Evolutionary conservation across 1,140 invertebrate genomes (phyloP).

Genomic region (Anastrepha obliqua): DNA sequence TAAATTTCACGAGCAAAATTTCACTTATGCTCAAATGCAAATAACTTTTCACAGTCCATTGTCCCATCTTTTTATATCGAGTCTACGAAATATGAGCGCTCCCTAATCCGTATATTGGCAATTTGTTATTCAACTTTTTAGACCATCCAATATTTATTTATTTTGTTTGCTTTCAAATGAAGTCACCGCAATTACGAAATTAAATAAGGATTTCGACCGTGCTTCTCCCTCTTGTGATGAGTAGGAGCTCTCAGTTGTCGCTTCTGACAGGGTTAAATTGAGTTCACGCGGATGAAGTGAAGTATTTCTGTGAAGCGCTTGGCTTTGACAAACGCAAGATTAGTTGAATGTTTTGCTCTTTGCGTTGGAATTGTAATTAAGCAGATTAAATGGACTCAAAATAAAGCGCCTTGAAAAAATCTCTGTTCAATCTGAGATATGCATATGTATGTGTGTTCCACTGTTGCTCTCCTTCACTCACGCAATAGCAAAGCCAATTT

Average conservation of each 20-base stretch:
- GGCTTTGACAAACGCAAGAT: not conserved
- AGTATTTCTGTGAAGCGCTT: not conserved
- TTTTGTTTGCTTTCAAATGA: not conserved
- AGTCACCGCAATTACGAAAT: not conserved
- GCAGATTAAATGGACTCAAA: not conserved
- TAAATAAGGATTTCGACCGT: not conserved
- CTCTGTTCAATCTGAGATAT: not conserved
- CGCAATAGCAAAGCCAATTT: not conserved
- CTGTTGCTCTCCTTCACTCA: not conserved
- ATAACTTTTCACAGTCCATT: no score
- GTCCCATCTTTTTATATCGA: no score
- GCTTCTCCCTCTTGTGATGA: not conserved
- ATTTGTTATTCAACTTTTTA: no score
- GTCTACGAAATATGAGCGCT: no score
- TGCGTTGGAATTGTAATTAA: conserved; percentile 1
- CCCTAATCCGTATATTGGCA: no score
- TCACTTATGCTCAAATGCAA: no score
- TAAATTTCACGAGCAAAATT: no score
- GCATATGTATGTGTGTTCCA: not conserved
- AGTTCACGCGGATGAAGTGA: not conserved
- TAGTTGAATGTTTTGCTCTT: not conserved
- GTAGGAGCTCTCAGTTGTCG: not conserved
- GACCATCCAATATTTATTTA: not conserved
- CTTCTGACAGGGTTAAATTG: conserved; percentile 23
- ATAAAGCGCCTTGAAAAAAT: not conserved